Base-by-base conservation (phyloP, 1,140 invertebrate genomes). In the Conus ventricosus region DNA sequence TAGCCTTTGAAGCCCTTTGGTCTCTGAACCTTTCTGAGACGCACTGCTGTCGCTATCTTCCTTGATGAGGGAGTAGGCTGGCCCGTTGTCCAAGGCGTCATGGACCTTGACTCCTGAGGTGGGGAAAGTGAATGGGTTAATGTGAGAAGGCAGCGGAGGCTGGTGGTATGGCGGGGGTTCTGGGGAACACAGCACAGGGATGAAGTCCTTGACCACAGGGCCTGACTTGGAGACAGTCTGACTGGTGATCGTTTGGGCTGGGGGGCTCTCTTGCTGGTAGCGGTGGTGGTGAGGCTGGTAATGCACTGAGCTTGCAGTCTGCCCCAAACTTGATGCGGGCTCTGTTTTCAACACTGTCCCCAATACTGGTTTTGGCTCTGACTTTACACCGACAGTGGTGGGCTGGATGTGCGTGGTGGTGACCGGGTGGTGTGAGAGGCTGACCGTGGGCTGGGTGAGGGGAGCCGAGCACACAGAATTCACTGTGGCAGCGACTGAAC, bases 91-190 rank as follows among this genome's bases (percentile, higher is more conserved):
- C n/a, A 11, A 15, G n/a, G 57, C 53, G 82, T 63, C 23, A 13
- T 63, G 82, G 4, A 84, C 54, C 17, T 67, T 84, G 82, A 84
- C 54, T 7, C 82, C 82, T 25, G 82, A 27, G 7, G 85, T 87
- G 17, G 85, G 71, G 27, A 87, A 87, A 39, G 85, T 87, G 71
- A 87, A 87, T 11, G 85, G 85, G 71, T 87, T 87, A 5, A 78
- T 27, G 25, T 87, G 85, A 11, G 71, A 39, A 15, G 85, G 75
- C 15, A 80, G 27, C 39, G 84, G 60, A 11, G 57, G 84, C 53
- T 53, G 81, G 82, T 84, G 82, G 82, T 63, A 84, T n/a, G 67
- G 80, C 15, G 67, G 85, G 39, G 85, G 85, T n/a, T 87, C 85
- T 8, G 85, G 85, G 2, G 85, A 80, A 20, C 75, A 15, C n/a